Evolutionary conservation across 1,140 invertebrate species (phyloP).

Genomic region (Asbolus verrucosus): DNA sequence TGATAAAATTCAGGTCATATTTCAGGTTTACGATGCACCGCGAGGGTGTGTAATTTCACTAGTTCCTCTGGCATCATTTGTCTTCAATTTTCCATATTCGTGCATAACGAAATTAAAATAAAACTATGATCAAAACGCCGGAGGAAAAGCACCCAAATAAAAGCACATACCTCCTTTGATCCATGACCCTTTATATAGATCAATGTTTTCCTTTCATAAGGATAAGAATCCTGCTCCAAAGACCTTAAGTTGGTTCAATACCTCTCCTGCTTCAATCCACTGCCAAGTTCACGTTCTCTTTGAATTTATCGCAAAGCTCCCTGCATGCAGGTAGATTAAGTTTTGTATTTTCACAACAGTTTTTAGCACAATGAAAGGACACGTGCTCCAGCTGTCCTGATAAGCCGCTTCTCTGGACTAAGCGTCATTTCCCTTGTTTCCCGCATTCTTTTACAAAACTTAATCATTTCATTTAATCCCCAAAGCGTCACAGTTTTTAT

Average conservation of each 20-base stretch:
- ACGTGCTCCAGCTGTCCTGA: slow-evolving; percentile 14
- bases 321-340: slow-evolving; percentile 33
- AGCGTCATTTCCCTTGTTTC: slow-evolving; percentile 26
- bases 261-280: slow-evolving; percentile 3
- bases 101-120: neutral
- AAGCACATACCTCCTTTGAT: slow-evolving; percentile 8
- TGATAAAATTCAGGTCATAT: slow-evolving; percentile 22
- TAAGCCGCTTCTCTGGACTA: slow-evolving; percentile 29
- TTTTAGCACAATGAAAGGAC: slow-evolving; percentile 23
- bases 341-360: slow-evolving; percentile 27
- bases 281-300: slow-evolving; percentile 18
- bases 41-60: slow-evolving; percentile 12
- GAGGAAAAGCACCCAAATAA: slow-evolving; percentile 5
- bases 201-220: slow-evolving; percentile 34
- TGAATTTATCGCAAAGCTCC: slow-evolving; percentile 30
- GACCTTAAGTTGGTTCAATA: slow-evolving; percentile 1
- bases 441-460: slow-evolving; percentile 24
- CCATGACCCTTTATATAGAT: slow-evolving; percentile 9
- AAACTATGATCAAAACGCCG: neutral
- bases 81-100: slow-evolving; percentile 5
- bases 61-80: slow-evolving; percentile 18
- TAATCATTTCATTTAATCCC: slow-evolving; percentile 32
- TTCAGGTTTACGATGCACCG: slow-evolving; percentile 29
- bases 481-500: slow-evolving; percentile 30
- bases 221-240: slow-evolving; percentile 21